Evolutionary conservation across 1,140 invertebrate genomes (phyloP), one percentile per base, ranked within the genome.

Genomic region (Tenebrio molitor): DNA sequence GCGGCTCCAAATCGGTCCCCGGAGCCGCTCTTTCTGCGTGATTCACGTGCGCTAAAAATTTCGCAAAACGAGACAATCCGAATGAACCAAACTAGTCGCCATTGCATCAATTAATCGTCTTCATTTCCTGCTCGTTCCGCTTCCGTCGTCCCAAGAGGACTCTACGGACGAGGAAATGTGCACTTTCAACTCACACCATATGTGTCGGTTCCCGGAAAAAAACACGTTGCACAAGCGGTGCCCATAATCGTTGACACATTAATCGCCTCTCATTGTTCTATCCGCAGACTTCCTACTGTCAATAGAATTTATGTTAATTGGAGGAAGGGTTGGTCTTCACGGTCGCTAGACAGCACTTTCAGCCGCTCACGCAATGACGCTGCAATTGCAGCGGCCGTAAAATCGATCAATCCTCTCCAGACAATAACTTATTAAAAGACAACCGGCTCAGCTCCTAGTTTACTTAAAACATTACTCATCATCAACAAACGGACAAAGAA

Each of bases 261-360:
- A 53, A 53, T 46, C 42, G 42, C 42, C 42, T 46, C 14, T 12
- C 16, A 46, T 46, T 53, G 46, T 21, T 19, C 23, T 23, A 19
- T n/a, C 2, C 36, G 4, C 12, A 21, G 16, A 53, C 46, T 53
- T 53, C 46, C 46, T 53, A 53, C 46, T 53, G 46, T 21, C 44
- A 53, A 53, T 23, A n/a, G 10, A 25, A 53, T 53, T 29, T 58
- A 58, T 58, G 50, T 12, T 58, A 58, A 58, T 58, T 58, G 8
- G 46, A 39, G 36, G 36, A 23, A 14, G 21, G 50, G 23, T 58
- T 15, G 50, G 44, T 50, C 50, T 53, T 19, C 17, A n/a, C 36
- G 36, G 36, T 39, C 12, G 12, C 50, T 17, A 50, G 17, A 41
- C 4, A n/a, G 8, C 25, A 29, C 25, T 50, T 58, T 58, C 50